Evolutionary conservation across 2,888 invertebrate species (phyloP), one percentile per base, ranked within the genome.

Genomic region (Chouioia cunea): DNA sequence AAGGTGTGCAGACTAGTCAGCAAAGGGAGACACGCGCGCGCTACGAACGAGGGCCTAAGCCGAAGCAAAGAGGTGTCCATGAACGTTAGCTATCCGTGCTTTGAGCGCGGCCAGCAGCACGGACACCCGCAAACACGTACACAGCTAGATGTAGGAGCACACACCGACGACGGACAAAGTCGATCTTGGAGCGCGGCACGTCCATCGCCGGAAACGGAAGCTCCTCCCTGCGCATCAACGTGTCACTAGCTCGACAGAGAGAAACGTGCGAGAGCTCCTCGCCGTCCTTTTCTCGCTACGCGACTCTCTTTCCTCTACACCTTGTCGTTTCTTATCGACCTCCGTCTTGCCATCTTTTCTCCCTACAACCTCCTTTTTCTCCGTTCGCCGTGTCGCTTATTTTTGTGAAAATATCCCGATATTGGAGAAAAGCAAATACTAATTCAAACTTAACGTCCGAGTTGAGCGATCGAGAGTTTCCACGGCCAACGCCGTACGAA

Each of bases 141-240:
- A n/a, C n/a, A n/a, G n/a, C n/a, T n/a, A n/a, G n/a, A n/a, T n/a
- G n/a, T n/a, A n/a, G n/a, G 27, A 4, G 15, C 4, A 48, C 16
- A 10, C 48, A 48, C n/a, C n/a, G 48, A 36, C 65, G 66, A 57
- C 65, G 67, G 77, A 76, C 71, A 65, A 70, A 60, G 76, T 76
- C 76, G 77, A 78, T 77, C 65, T 74, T 72, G 76, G 65, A 76
- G 77, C 78, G 75, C 76, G 76, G 78, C 83, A 83, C 83, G 83
- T 83, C 77, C 80, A 74, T 76, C 78, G 72, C 83, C 81, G 83
- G 83, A 83, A 83, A 83, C 83, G 83, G 83, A 83, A 83, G 82
- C 83, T 83, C 83, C 82, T 83, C 83, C 83, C 82, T 79, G 70
- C 73, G 71, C 62, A 67, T 66, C 74, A 74, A 65, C 73, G 68